A percentile compares a stretch with the other conserved stretches of the same genome.
Conservation (phyloP, 2,888 invertebrate species). For the Rhodophaea formosa region DNA sequence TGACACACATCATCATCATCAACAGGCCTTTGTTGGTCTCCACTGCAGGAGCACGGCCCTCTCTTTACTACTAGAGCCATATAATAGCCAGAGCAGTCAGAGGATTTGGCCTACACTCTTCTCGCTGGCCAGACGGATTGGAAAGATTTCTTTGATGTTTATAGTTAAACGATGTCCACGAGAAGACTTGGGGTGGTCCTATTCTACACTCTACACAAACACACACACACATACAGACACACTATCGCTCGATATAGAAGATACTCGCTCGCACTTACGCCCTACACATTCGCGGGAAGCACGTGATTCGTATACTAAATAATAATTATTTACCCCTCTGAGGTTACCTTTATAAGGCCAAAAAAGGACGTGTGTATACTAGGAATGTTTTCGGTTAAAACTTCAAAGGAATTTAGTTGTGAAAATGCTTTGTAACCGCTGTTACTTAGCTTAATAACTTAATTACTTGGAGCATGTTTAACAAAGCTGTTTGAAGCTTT, state of each 20-base stretch:
- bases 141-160: too few species aligned
- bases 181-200: too few species aligned
- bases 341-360: constrained; percentile 20
- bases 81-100: too few species aligned
- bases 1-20: too few species aligned
- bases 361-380: constrained; percentile 18
- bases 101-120: too few species aligned
- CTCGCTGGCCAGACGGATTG: too few species aligned
- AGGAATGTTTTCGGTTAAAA: constrained; percentile 13
- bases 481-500: background rate
- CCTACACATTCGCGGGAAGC: background rate
- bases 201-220: too few species aligned
- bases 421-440: constrained; percentile 1
- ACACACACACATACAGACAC: too few species aligned
- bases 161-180: too few species aligned
- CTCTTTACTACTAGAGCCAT: too few species aligned
- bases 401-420: constrained; percentile 13
- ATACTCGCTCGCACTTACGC: background rate
- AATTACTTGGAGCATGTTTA: constrained; percentile 7
- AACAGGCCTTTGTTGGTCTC: too few species aligned
- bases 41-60: too few species aligned
- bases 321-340: constrained; percentile 29
- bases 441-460: constrained; percentile 8
- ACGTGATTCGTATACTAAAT: constrained; percentile 27
- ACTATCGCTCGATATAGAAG: background rate